phyloP scores from a whole-genome alignment of 2,888 invertebrate species.

The Athalia circularis region DNA sequence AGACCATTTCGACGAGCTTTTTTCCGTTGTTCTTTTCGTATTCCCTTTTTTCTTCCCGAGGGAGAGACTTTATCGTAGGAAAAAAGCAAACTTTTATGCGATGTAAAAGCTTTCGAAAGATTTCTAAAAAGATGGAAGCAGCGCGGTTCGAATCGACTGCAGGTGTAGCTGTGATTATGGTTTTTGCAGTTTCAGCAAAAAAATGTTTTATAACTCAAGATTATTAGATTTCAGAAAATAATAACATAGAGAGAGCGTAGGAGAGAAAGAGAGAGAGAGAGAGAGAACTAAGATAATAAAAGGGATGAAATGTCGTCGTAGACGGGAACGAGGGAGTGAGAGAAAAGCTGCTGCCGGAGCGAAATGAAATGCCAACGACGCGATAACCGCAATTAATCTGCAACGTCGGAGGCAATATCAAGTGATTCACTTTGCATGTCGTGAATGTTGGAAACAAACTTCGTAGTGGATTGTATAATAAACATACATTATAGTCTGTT shows the following conservation, averaged over 20 bases:
- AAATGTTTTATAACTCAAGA: neutral
- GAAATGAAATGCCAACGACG: constrained; percentile 32
- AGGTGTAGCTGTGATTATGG: neutral
- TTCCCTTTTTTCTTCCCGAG: neutral
- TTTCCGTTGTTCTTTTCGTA: neutral
- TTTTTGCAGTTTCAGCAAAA: neutral
- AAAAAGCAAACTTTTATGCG: neutral
- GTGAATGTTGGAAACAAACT: neutral
- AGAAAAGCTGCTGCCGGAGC: constrained; percentile 15
- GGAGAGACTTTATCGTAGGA: too few species aligned
- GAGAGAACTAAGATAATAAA: neutral
- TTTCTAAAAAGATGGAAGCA: neutral
- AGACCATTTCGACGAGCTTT: constrained; percentile 1
- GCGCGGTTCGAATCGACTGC: neutral
- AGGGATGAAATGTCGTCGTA: neutral
- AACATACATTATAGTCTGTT: too few species aligned
- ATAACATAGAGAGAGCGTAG: neutral
- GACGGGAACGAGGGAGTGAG: neutral
- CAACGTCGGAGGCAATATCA: constrained; percentile 30
- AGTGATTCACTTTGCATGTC: constrained; percentile 35
- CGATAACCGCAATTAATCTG: constrained; percentile 40
- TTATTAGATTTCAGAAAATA: too few species aligned
- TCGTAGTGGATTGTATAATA: too few species aligned
- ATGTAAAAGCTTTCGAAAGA: neutral
- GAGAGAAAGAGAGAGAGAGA: neutral